A percentile compares a stretch with the other conserved stretches of the same genome.
phyloP scores from a whole-genome alignment of 2,113 vertebrate species.

The Pipra filicauda region DNA sequence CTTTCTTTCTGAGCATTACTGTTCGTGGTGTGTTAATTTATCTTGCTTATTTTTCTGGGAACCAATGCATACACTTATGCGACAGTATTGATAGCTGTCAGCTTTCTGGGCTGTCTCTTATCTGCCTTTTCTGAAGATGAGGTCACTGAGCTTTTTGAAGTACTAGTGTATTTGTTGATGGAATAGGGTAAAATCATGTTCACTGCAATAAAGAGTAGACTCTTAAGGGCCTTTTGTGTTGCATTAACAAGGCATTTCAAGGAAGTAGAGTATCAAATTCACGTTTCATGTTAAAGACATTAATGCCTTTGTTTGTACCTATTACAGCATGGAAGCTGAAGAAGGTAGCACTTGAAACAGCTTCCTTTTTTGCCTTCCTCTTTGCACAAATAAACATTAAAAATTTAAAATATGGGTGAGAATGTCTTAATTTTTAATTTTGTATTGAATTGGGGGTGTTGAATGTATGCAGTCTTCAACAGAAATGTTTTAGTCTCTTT shows the following conservation, averaged over 20 bases:
- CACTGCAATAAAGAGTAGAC: constrained; percentile 40
- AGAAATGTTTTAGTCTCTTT: neutral
- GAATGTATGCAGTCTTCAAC: neutral
- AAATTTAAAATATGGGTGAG: neutral
- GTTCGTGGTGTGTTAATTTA: neutral
- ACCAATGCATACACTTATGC: neutral
- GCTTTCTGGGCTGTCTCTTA: neutral
- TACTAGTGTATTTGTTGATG: constrained; percentile 5
- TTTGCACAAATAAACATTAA: neutral
- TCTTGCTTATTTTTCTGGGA: neutral
- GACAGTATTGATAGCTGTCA: constrained; percentile 22
- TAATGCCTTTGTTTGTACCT: constrained; percentile 68
- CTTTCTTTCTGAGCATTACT: neutral
- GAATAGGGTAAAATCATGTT: constrained; percentile 45
- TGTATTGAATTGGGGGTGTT: neutral
- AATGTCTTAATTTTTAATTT: neutral
- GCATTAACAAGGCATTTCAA: constrained; percentile 67
- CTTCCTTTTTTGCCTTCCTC: constrained; percentile 17
- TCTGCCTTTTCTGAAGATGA: constrained; percentile 44
- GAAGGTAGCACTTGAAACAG: constrained; percentile 58
- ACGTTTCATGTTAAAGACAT: constrained; percentile 75
- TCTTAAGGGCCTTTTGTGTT: constrained; percentile 50
- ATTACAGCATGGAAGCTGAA: constrained; percentile 53
- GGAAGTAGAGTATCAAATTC: constrained; percentile 73
- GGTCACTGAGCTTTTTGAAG: constrained; percentile 56